A percentile compares a stretch with the other conserved stretches of the same genome.
These are phyloP conservation scores for Xestoiulus laeticollis DNA, from an alignment of 2,888 invertebrate species.

Conservation along the genomic window DNA sequence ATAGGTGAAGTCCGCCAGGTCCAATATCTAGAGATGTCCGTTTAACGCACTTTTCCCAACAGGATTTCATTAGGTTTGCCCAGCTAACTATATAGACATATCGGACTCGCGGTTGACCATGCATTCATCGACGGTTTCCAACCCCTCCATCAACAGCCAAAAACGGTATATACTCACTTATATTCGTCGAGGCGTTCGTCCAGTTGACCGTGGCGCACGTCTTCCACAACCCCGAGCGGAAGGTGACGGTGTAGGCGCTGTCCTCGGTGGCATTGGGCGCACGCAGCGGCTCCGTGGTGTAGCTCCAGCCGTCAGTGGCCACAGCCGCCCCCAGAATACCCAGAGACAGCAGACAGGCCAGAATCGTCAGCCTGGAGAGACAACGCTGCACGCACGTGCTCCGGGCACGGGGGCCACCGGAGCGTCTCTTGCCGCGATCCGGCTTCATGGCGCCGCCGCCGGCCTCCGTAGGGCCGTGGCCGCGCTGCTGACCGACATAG, in stretches of 20 bases:
- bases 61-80: too few species aligned
- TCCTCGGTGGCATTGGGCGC: constrained; percentile 49
- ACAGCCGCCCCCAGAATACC: constrained; percentile 53
- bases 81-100: too few species aligned
- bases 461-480: background rate
- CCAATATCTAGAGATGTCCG: too few species aligned
- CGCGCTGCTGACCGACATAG: background rate
- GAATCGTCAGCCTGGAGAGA: constrained; percentile 55
- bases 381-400: constrained; percentile 54
- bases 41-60: too few species aligned
- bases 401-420: background rate
- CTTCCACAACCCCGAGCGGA: constrained; percentile 56
- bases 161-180: constrained; percentile 51
- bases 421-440: constrained; percentile 15
- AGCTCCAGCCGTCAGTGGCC: constrained; percentile 56
- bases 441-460: background rate
- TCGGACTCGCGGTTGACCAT: too few species aligned
- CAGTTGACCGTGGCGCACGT: constrained; percentile 53
- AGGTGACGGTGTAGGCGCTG: constrained; percentile 39
- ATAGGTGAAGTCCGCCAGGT: too few species aligned
- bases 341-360: constrained; percentile 53
- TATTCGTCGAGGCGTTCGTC: constrained; percentile 45
- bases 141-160: too few species aligned
- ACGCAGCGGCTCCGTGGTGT: constrained; percentile 55
- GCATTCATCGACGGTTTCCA: too few species aligned